A percentile compares a stretch with the other conserved stretches of the same genome.
Evolutionary conservation across 2,888 invertebrate species (phyloP).

Genomic region (Hymenopus coronatus): DNA sequence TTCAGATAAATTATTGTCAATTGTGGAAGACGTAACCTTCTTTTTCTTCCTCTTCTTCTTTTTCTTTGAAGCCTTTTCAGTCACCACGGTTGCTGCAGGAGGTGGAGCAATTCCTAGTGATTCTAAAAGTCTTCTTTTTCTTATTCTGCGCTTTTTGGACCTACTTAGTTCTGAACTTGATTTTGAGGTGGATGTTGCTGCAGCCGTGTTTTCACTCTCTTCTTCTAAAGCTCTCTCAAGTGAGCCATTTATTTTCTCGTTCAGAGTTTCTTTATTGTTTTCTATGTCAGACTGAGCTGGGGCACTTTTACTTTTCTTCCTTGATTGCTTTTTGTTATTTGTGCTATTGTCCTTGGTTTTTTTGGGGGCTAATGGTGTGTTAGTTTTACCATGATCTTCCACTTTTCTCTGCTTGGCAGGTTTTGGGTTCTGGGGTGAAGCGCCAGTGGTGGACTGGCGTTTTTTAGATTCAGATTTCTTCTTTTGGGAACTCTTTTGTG

Average conservation of each 20-base stretch:
- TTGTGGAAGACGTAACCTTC: background rate
- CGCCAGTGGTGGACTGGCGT: background rate
- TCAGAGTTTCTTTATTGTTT: background rate
- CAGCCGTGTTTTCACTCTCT: background rate
- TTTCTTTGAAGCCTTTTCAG: background rate
- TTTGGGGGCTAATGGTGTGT: background rate
- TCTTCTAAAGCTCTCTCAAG: background rate
- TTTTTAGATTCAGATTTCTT: background rate
- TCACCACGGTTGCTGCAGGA: background rate
- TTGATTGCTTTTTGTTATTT: background rate
- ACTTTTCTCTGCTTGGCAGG: background rate
- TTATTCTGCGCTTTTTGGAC: constrained; percentile 11
- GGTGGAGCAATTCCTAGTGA: background rate
- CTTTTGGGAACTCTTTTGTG: background rate
- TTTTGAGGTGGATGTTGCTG: background rate
- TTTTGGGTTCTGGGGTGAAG: background rate
- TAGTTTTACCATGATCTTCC: background rate
- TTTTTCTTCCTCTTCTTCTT: constrained; percentile 9
- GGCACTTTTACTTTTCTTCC: background rate
- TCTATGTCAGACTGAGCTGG: background rate
- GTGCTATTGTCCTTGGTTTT: background rate
- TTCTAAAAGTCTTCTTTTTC: background rate
- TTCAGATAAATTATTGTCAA: background rate
- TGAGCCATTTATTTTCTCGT: background rate
- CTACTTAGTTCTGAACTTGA: background rate